A percentile compares a stretch with the other conserved stretches of the same genome.
phyloP scores from a whole-genome alignment of 2,797 vertebrate genomes.

The Vipera ursinii region DNA sequence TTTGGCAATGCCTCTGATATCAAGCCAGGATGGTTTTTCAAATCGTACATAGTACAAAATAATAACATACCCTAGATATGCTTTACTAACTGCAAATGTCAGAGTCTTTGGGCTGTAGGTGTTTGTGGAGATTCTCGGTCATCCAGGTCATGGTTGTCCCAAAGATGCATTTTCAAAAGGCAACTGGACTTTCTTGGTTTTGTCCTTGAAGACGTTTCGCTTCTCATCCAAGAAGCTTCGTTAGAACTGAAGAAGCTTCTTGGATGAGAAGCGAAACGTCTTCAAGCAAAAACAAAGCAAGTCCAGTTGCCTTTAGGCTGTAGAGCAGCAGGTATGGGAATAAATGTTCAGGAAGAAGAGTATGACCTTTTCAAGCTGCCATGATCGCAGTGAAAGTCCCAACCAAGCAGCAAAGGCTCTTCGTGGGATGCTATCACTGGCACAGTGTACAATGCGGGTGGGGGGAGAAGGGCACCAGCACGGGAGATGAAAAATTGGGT shows the following conservation, averaged over 20 bases:
- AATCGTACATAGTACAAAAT: not conserved
- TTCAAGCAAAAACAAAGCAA: not conserved
- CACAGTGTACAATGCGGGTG: not conserved
- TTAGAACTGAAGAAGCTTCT: not conserved
- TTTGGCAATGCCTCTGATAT: not conserved
- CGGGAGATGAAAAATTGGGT: not conserved
- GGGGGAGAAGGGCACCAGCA: not conserved
- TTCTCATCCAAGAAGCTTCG: not conserved
- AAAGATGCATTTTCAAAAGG: not conserved
- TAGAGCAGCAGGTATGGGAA: not conserved
- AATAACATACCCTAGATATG: not conserved
- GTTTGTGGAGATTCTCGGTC: not conserved
- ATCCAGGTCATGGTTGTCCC: not conserved
- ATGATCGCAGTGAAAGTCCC: not conserved
- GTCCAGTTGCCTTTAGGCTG: not conserved
- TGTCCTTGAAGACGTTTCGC: not conserved
- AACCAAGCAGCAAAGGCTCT: not conserved
- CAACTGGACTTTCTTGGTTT: not conserved
- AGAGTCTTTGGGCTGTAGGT: not conserved
- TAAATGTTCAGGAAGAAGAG: not conserved
- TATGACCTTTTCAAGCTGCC: not conserved
- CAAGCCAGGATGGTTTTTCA: not conserved
- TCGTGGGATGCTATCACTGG: not conserved
- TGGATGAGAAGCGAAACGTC: not conserved
- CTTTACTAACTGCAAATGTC: not conserved